A percentile compares a stretch with the other conserved stretches of the same genome.
Conservation (phyloP, 2,113 vertebrate genomes). For the Saguinus midas region DNA sequence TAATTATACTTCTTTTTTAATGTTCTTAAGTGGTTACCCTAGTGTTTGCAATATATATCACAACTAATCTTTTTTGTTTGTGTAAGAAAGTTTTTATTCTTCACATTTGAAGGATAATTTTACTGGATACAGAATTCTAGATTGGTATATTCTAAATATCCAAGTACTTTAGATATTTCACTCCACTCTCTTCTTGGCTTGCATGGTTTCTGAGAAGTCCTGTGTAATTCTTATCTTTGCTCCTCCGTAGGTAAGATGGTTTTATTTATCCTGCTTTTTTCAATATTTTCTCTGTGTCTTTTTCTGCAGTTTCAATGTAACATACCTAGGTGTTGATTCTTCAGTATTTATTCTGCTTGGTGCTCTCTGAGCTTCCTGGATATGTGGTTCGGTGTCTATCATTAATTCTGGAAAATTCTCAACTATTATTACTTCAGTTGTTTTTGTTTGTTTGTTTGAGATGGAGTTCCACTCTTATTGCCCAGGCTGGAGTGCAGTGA, state of each 20-base stretch:
- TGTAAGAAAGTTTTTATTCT: background rate
- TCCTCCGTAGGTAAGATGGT: background rate
- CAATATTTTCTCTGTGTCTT: background rate
- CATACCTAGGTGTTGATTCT: too few species aligned
- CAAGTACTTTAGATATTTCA: background rate
- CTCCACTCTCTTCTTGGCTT: background rate
- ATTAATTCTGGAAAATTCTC: background rate
- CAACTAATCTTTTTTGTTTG: background rate
- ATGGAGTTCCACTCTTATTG: too few species aligned
- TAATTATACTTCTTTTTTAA: background rate
- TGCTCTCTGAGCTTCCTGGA: background rate
- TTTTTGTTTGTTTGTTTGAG: too few species aligned
- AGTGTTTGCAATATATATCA: background rate
- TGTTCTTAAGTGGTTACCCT: background rate
- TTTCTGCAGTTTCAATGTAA: background rate
- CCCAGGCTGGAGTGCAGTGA: too few species aligned
- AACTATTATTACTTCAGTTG: background rate
- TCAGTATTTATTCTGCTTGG: background rate
- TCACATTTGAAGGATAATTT: background rate
- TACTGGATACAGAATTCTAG: background rate
- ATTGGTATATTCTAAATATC: background rate
- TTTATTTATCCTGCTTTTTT: background rate
- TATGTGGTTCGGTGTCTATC: background rate
- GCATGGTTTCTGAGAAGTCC: background rate
- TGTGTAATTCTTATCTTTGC: background rate